phyloP scores from a whole-genome alignment of 2,888 invertebrate species.

The Mellilla xanthometata region DNA sequence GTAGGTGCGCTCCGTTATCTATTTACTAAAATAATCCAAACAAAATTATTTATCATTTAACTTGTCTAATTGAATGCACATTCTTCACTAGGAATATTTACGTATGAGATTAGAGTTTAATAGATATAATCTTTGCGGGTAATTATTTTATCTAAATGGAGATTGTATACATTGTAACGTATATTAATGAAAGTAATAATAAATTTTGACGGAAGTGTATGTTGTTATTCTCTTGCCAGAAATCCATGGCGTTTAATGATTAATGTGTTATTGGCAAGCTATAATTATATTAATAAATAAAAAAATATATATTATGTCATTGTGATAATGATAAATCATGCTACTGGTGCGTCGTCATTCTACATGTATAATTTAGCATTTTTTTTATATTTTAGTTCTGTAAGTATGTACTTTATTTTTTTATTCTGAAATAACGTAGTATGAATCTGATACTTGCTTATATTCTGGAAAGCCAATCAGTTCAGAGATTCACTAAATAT shows the following conservation, averaged over 20 bases:
- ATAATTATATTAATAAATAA: constrained; percentile 40
- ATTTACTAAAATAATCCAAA: constrained; percentile 24
- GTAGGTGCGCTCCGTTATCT: constrained; percentile 42
- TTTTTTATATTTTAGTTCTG: constrained; percentile 12
- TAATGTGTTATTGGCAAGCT: constrained; percentile 69
- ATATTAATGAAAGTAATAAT: constrained; percentile 53
- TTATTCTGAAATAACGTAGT: no score
- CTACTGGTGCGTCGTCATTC: constrained; percentile 59
- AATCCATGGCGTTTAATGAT: constrained; percentile 67
- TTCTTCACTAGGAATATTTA: constrained; percentile 55
- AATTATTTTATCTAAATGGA: constrained; percentile 65
- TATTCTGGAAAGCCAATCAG: no score
- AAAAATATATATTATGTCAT: constrained; percentile 59
- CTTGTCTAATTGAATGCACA: constrained; percentile 49
- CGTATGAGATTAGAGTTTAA: constrained; percentile 72
- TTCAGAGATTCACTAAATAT: no score
- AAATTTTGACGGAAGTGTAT: constrained; percentile 47
- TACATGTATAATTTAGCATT: constrained; percentile 36
- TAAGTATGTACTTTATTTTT: no score
- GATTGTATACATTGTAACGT: constrained; percentile 69
- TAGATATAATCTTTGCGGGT: constrained; percentile 69
- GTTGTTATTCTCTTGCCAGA: constrained; percentile 74
- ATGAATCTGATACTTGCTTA: no score
- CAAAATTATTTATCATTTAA: constrained; percentile 32
- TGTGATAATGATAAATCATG: constrained; percentile 78